Conservation (phyloP, 2,113 vertebrate genomes). For the Macheiramphus alcinus region DNA sequence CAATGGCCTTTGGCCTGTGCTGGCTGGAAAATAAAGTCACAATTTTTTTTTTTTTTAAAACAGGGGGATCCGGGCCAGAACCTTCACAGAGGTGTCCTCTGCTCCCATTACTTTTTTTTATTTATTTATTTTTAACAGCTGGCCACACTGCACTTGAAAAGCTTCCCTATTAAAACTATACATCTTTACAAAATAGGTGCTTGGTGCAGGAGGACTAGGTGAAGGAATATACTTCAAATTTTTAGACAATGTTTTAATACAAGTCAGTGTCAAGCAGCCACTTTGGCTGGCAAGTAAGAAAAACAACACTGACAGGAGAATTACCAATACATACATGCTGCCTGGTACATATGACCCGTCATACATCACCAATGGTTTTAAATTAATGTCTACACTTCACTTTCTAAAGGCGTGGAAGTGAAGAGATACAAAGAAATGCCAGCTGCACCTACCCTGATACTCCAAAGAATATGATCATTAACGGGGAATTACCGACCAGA, state of each 20-base stretch:
- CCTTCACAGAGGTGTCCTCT: not conserved
- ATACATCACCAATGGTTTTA: not conserved
- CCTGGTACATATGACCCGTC: not conserved
- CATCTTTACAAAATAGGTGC: not conserved
- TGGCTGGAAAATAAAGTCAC: not conserved
- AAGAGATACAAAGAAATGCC: not conserved
- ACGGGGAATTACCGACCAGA: not conserved
- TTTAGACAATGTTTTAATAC: not conserved
- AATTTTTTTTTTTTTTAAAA: not conserved
- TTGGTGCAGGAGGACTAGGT: not conserved
- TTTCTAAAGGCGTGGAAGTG: not conserved
- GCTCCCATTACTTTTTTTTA: not conserved
- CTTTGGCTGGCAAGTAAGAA: not conserved
- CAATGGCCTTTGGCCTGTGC: not conserved
- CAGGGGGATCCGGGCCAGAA: not conserved
- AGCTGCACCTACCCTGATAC: not conserved
- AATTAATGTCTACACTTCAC: not conserved
- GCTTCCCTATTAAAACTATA: not conserved
- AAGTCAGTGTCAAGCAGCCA: not conserved
- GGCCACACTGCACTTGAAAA: not conserved
- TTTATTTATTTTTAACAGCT: not conserved
- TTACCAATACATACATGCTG: not conserved
- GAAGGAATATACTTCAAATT: not conserved
- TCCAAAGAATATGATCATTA: not conserved
- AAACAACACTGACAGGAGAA: not conserved